Evolutionary conservation across 1,140 invertebrate genomes (phyloP).

Genomic region (Papilio machaon): DNA sequence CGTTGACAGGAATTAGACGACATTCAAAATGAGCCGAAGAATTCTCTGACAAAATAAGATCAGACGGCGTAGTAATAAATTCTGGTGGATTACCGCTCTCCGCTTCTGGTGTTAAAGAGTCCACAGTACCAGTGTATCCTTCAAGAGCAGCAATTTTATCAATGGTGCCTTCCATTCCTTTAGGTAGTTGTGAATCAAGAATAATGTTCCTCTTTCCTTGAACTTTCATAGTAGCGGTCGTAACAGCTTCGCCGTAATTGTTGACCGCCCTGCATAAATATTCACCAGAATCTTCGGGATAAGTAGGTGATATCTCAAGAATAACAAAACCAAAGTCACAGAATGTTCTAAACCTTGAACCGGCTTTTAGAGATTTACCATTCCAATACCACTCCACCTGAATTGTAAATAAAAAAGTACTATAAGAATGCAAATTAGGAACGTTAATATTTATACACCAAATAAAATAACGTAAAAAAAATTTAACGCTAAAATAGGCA

Average conservation of each 20-base stretch:
- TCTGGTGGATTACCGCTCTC: constrained; percentile 95
- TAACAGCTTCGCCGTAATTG: constrained; percentile 96
- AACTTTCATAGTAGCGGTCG: constrained; percentile 94
- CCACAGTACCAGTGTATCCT: constrained; percentile 88
- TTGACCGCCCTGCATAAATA: constrained; percentile 95
- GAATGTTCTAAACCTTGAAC: constrained; percentile 95
- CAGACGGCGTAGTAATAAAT: constrained; percentile 94
- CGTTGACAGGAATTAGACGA: constrained; percentile 93
- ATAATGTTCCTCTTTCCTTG: constrained; percentile 95
- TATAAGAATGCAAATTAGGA: background rate
- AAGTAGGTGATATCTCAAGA: constrained; percentile 96
- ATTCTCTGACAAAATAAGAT: constrained; percentile 93
- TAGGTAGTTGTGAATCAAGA: constrained; percentile 94
- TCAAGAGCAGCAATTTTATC: constrained; percentile 96
- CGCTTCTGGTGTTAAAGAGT: constrained; percentile 86
- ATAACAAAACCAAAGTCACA: constrained; percentile 98
- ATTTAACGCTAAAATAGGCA: background rate
- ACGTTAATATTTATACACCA: background rate
- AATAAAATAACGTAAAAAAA: background rate
- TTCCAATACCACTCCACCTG: constrained; percentile 98
- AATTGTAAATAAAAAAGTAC: constrained; percentile 40
- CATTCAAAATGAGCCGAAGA: constrained; percentile 96
- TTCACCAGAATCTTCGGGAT: constrained; percentile 96
- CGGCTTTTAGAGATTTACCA: constrained; percentile 93
- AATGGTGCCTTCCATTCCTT: constrained; percentile 96